Base-by-base conservation (phyloP, 2,113 vertebrate species). In the Xiphophorus hellerii region DNA sequence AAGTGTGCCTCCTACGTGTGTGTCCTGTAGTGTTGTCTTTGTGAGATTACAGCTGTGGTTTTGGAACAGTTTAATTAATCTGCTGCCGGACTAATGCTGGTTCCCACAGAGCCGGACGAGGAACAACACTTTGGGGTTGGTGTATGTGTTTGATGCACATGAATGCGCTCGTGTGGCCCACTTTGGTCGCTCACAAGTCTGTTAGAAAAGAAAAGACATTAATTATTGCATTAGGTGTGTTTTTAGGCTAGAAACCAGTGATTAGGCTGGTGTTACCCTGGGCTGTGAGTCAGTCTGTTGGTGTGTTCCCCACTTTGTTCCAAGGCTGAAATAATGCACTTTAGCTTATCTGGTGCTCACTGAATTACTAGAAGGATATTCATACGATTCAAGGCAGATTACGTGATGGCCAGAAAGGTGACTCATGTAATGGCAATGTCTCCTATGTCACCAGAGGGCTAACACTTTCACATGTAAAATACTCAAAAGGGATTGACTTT, bases 41-140 rank as follows among this genome's bases (percentile, higher is more conserved):
- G 87, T 91, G 78, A 90, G 89, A 91, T 93, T 91, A 84, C 66
- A 74, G 82, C 74, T 82, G 80, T 37, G 62, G 88, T 93, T 89
- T 90, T 92, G 78, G 86, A 91, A 73, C 71, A 39, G 39, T 87
- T 93, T 91, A 81, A 91, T 93, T 90, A 90, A 92, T 93, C 78
- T 89, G 74, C 83, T 73, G 64, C 78, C 28, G 58, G 42, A 77
- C 71, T 85, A 83, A 85, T 89, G 84, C 80, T 66, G 76, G 69
- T 90, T 91, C 90, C 87, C 86, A 90, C 89, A 84, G 88, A 84
- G 87, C 63, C 68, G 30, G 76, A 81, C 14, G 39, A 78, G 79
- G 67, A 86, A 84, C 74, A 88, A 85, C 85, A 84, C 39, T 77
- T n/a, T 29, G 10, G 33, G 20, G 42, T 76, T 62, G 74, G 60